Evolutionary conservation across 2,888 invertebrate species (phyloP), one percentile per base, ranked within the genome.

Genomic region (Agrilus cyanescens): DNA sequence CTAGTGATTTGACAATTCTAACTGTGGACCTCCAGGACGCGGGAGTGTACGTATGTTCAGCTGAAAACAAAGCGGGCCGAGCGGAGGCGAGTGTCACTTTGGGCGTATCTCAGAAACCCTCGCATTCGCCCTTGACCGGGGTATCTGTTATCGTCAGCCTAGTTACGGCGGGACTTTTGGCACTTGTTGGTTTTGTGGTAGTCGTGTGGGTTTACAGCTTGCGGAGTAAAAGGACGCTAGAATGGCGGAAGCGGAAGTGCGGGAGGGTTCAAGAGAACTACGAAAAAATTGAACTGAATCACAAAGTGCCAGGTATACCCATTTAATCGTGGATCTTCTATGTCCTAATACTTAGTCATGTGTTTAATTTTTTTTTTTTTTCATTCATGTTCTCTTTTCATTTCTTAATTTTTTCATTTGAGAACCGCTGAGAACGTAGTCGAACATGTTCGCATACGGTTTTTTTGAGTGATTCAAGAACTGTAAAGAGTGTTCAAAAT

Each of bases 31-130:
- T 80, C 49, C 81, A 81, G 63, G 86, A 87, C 61, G 77, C 83
- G 32, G 86, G 85, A 33, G 71, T 76, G 37, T 87, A 86, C 59
- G 76, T 78, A 35, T 88, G 88, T 58, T 73, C 78, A 41, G 86
- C 86, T 0, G 85, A 86, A 62, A 87, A 86, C 59, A 78, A 82
- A 62, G 87, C 87, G 4, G 87, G 86, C 1, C 76, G 75, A 57
- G 80, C 80, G 10, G 81, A 83, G 63, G 80, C 80, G 15, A 79
- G 80, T 57, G 78, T 87, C 43, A 82, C 78, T 45, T 68, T 88
- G 54, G 74, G 78, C 2, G 78, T 87, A 47, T 77, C 80, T 34
- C 75, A 78, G 50, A 77, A 75, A 51, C 74, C 77, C 29, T 73
- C 76, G 32, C 74, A 75, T 52, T 74, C 70, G 51, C 71, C 72